phyloP scores from a whole-genome alignment of 1,140 invertebrate species.

The Centruroides sculpturatus region DNA sequence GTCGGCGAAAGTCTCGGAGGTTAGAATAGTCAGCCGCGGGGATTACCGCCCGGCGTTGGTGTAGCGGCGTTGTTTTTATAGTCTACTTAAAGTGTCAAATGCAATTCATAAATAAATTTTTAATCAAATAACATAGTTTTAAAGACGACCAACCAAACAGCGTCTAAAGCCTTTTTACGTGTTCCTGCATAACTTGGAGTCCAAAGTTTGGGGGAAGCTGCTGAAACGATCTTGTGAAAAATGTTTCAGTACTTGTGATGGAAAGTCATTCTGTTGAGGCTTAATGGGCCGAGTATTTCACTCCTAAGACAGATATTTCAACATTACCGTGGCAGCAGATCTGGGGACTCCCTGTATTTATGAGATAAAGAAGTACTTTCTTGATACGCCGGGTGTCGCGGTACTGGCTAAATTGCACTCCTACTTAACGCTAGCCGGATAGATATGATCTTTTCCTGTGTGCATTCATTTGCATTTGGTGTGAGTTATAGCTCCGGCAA shows the following conservation, averaged over 20 bases:
- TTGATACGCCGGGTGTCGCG: slow-evolving; percentile 9
- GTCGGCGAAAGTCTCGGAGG: too few relatives aligned
- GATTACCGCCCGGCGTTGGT: too few relatives aligned
- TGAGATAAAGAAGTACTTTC: slow-evolving; percentile 10
- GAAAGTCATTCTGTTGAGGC: slow-evolving; percentile 14
- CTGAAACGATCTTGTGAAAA: slow-evolving; percentile 12
- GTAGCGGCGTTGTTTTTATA: slow-evolving; percentile 10
- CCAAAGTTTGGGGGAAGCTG: neutral
- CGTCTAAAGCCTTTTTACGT: slow-evolving; percentile 16
- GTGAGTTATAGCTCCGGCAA: slow-evolving; percentile 11
- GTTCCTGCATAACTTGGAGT: slow-evolving; percentile 15
- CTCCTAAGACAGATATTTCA: slow-evolving; percentile 14
- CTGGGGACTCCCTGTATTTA: slow-evolving; percentile 8
- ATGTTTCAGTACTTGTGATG: slow-evolving; percentile 11
- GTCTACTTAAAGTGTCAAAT: slow-evolving; percentile 17
- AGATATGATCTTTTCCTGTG: slow-evolving; percentile 4
- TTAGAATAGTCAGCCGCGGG: too few relatives aligned
- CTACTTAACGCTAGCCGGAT: slow-evolving; percentile 4
- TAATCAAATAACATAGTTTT: slow-evolving; percentile 18
- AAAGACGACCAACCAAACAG: slow-evolving; percentile 15
- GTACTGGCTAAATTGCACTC: slow-evolving; percentile 6
- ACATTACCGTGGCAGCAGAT: slow-evolving; percentile 7
- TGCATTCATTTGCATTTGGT: slow-evolving; percentile 16
- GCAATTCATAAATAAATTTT: slow-evolving; percentile 18
- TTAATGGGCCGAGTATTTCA: slow-evolving; percentile 16